Evolutionary conservation across 2,888 invertebrate species (phyloP), one percentile per base, ranked within the genome.

Genomic region (Eumacrocentrus americanus): DNA sequence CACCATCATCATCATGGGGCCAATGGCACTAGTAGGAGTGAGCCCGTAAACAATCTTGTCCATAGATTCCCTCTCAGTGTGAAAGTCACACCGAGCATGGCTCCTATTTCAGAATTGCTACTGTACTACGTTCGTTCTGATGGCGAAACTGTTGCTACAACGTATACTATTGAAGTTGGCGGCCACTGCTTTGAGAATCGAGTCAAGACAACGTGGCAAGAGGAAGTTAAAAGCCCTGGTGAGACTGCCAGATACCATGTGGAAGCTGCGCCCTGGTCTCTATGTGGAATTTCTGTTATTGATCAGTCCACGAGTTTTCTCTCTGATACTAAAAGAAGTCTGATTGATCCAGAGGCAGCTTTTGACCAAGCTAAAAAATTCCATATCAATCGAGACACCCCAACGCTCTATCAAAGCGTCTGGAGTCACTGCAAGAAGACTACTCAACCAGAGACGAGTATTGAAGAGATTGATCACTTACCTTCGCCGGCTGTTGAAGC

Each of bases 241-340:
- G 79, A 81, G 9, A 70, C 75, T 16, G 82, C 84, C 1, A 80
- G 79, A 5, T 74, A 87, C 29, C 80, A 81, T 34, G 74, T 88
- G 6, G 80, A 81, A 66, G 84, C 86, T 1, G 80, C 82, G 0
- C 81, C 85, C 0, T 80, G 81, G 60, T 87, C 87, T 0, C 70
- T 87, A 1, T 88, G 88, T 70, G 84, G 86, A 7, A 70, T 87
- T 16, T 83, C 86, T 1, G 83, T 84, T 1, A 82, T 86, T 0
- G 88, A 88, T 73, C 84, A 85, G 68, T 84, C 87, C 57, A 82
- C 84, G 0, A 81, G 79, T 38, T 83, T 85, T 62, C 68, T 85
- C n/a, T 69, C 72, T 0, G 58, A 46, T 20, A 62, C 70, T 9
- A 71, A 72, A 47, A 57, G 70, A 1, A 77, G 75, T 23, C 61